phyloP scores from a whole-genome alignment of 2,113 vertebrate genomes.

The Malaclemys terrapin region DNA sequence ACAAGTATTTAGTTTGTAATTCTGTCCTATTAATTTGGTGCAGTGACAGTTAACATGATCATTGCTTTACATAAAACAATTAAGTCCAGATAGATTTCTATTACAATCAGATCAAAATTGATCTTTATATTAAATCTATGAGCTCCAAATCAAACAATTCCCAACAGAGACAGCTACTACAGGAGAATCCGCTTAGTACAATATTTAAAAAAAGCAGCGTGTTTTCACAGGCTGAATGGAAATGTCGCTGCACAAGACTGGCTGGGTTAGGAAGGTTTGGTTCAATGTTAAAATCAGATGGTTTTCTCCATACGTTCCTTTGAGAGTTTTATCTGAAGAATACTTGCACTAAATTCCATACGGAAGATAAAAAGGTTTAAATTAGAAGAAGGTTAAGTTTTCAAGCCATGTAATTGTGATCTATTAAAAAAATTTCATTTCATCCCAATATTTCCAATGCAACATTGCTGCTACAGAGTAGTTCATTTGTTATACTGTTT shows the following conservation, averaged over 20 bases:
- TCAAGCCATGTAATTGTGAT: conserved; percentile 68
- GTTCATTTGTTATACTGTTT: conserved; percentile 44
- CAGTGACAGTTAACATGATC: conserved; percentile 10
- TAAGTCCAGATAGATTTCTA: background rate
- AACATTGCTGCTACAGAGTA: conserved; percentile 55
- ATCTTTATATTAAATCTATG: conserved; percentile 14
- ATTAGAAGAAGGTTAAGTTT: conserved; percentile 65
- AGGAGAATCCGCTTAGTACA: background rate
- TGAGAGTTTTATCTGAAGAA: conserved; percentile 64
- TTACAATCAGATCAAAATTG: too few relatives aligned
- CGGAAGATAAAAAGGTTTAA: conserved; percentile 41
- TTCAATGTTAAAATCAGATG: conserved; percentile 39
- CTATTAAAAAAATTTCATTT: conserved; percentile 59
- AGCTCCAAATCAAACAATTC: conserved; percentile 13
- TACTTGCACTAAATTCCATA: conserved; percentile 63
- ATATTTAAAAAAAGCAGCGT: background rate
- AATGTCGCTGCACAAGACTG: conserved; percentile 2
- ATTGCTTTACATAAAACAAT: conserved; percentile 10
- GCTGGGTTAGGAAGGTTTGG: background rate
- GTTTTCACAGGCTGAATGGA: background rate
- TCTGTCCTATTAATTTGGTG: conserved; percentile 32
- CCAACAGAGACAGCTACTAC: conserved; percentile 3
- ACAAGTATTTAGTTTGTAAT: conserved; percentile 28
- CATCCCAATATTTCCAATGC: conserved; percentile 66
- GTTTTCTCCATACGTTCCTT: conserved; percentile 5